Evolutionary conservation across 1,140 invertebrate species (phyloP).

Genomic region (Saxidomus purpurata): DNA sequence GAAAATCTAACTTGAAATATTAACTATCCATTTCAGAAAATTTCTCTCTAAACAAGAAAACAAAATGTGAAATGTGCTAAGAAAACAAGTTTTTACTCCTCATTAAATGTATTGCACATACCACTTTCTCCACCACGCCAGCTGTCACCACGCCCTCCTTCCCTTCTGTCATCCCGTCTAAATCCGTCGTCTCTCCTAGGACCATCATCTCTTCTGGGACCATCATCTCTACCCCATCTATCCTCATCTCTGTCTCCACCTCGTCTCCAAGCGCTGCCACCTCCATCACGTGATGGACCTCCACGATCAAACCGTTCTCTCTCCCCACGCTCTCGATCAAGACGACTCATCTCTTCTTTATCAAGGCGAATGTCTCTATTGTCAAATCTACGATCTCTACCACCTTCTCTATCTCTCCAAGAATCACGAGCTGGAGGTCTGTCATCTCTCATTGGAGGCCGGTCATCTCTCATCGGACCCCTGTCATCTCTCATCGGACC

Average conservation of each 20-base stretch:
- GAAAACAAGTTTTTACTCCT: no score
- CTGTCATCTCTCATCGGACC: slow-evolving; percentile 42
- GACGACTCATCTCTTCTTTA: slow-evolving; percentile 60
- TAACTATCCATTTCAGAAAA: no score
- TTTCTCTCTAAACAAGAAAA: no score
- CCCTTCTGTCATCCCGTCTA: slow-evolving; percentile 44
- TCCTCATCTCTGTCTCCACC: slow-evolving; percentile 56
- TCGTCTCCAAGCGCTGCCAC: slow-evolving; percentile 62
- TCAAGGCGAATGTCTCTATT: slow-evolving; percentile 61
- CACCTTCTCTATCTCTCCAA: slow-evolving; percentile 49
- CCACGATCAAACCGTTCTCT: slow-evolving; percentile 23
- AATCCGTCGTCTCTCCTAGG: slow-evolving; percentile 33
- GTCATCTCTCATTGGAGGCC: slow-evolving; percentile 43
- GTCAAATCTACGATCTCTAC: slow-evolving; percentile 60
- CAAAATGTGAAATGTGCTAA: no score
- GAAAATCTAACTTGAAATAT: no score
- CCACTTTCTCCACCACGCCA: slow-evolving; percentile 31
- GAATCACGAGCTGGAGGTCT: slow-evolving; percentile 53
- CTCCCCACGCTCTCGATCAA: slow-evolving; percentile 30
- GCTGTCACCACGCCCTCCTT: slow-evolving; percentile 42
- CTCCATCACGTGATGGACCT: slow-evolving; percentile 49
- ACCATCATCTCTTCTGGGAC: slow-evolving; percentile 46
- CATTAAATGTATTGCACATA: no score
- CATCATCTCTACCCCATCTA: slow-evolving; percentile 39
- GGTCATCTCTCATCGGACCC: slow-evolving; percentile 2